Conservation (phyloP, 2,888 invertebrate genomes). For the Zootermopsis nevadensis region DNA sequence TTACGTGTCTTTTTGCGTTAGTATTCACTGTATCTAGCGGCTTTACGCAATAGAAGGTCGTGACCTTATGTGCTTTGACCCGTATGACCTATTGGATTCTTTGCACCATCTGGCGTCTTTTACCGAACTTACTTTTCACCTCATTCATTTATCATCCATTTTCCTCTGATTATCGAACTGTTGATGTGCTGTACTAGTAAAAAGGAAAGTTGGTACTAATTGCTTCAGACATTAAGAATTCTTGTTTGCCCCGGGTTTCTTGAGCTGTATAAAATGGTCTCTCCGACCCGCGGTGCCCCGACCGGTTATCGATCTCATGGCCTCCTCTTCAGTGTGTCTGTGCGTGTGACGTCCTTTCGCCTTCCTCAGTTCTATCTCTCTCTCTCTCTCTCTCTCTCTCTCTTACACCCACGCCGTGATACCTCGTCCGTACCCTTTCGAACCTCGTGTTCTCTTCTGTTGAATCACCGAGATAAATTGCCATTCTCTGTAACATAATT, state of each 20-base stretch:
- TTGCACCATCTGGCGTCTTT: not conserved
- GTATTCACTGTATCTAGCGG: not conserved
- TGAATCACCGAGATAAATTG: conserved; percentile 20
- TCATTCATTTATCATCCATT: not conserved
- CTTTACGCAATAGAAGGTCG: conserved; percentile 1
- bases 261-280: not conserved
- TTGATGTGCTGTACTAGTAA: not conserved
- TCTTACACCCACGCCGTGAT: not conserved
- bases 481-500: conserved; percentile 27
- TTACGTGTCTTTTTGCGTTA: too few species aligned
- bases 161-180: not conserved
- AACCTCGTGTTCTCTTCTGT: not conserved
- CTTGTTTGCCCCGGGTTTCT: not conserved
- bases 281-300: conserved; percentile 17
- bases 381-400: not conserved
- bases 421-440: not conserved
- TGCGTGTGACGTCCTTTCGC: conserved; percentile 35
- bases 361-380: not conserved
- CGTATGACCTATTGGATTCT: not conserved
- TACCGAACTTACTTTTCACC: not conserved
- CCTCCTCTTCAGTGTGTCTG: not conserved
- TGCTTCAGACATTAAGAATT: not conserved
- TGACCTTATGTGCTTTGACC: not conserved
- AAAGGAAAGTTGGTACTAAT: not conserved
- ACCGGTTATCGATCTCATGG: conserved; percentile 38